Base-by-base conservation (phyloP, 2,113 vertebrate genomes). In the Myanophis thanlyinensis region DNA sequence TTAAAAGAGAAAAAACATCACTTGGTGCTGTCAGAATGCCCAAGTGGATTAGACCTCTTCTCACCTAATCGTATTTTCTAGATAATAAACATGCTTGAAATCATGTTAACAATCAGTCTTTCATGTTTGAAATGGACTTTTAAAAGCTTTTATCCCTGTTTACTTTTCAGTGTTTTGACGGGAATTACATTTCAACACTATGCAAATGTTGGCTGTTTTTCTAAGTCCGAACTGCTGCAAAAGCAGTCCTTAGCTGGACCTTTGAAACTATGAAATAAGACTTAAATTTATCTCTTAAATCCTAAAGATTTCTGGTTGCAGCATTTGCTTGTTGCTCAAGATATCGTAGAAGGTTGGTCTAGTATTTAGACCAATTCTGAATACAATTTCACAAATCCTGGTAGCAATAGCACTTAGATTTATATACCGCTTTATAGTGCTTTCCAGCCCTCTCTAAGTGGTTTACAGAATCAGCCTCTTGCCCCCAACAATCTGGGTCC, bases 81-180 rank as follows among this genome's bases (percentile, higher is more conserved):
- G 23, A 51, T 93, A 91, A 88, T 25, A 1, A 27, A 92, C 91
- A 80, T 62, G 1, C 0, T 93, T 95, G 94, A 56, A 93, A 12
- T 46, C 90, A 22, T 47, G 3, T 46, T 89, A 47, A 93, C 47
- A 90, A 6, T 53, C 40, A 46, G 10, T 92, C 22, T 3, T 67
- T 27, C 35, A 59, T 93, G n/a, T 59, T 94, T 53, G 87, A 92
- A 91, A 93, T 2, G 92, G 56, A 90, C 30, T 88, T 92, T 11
- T 86, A 59, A 93, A 95, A 91, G 52, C 67, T 92, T 93, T 90
- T 46, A 30, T 20, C 10, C 4, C 40, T 40, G 48, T 93, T 89
- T 94, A 15, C 54, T 95, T 94, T 91, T 87, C 85, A 30, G 0
- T 18, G 47, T 85, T 93, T 51, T 87, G 67, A 89, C 25, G 23